These are phyloP conservation scores for Rhizoglyphus robini DNA, from an alignment of 1,140 invertebrate species.

Conservation along the genomic window DNA sequence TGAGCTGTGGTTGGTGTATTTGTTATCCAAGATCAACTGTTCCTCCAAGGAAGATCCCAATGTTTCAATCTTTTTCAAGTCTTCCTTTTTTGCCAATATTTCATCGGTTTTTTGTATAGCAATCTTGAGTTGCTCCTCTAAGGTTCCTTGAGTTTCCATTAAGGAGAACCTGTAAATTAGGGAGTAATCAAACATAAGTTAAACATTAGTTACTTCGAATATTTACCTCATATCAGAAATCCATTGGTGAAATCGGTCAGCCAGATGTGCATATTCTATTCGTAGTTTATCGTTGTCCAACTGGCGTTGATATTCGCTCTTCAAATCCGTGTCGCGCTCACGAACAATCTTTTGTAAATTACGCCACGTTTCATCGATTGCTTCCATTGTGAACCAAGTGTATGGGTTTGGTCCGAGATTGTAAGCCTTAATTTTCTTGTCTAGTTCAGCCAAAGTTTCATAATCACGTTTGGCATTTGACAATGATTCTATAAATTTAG, in stretches of 20 bases:
- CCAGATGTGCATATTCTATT: conserved; percentile 95
- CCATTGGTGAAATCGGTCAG: conserved; percentile 97
- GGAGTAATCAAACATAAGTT: conserved; percentile 24
- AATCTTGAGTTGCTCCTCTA: conserved; percentile 93
- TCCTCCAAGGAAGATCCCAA: conserved; percentile 89
- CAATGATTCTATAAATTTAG: conserved; percentile 90
- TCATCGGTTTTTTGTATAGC: conserved; percentile 80
- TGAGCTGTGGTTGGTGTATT: conserved; percentile 96
- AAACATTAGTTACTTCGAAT: conserved; percentile 24
- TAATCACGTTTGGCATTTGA: conserved; percentile 93
- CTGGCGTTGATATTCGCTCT: conserved; percentile 88
- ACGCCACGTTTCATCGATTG: conserved; percentile 94
- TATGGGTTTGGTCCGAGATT: conserved; percentile 98
- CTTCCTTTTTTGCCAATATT: conserved; percentile 73
- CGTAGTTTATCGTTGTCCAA: conserved; percentile 96
- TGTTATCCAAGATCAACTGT: conserved; percentile 92
- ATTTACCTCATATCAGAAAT: conserved; percentile 85
- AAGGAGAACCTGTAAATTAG: conserved; percentile 63
- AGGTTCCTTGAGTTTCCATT: conserved; percentile 95
- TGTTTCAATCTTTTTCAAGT: conserved; percentile 94
- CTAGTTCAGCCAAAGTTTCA: conserved; percentile 81
- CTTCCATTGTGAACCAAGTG: conserved; percentile 99
- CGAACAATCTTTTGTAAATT: conserved; percentile 96
- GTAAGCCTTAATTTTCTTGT: conserved; percentile 95
- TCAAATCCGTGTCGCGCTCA: conserved; percentile 60